Base-by-base conservation (phyloP, 2,888 invertebrate species). In the Leptothorax acervorum region DNA sequence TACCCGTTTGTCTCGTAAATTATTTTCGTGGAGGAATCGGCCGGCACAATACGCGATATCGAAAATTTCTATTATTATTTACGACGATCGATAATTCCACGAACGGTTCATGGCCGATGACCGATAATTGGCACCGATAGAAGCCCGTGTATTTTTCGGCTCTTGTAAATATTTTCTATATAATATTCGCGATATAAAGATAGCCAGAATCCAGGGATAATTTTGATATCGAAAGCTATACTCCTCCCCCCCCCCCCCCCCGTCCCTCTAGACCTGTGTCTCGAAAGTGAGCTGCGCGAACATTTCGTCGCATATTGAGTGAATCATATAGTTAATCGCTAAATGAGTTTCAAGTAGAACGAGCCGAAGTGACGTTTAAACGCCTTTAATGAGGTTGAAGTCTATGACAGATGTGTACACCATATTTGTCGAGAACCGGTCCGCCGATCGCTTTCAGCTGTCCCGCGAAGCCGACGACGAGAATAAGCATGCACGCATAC, bases 341-440 rank as follows among this genome's bases (percentile, higher is more conserved):
- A 53, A 66, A 79, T 71, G 74, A 78, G 60, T 45, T 55, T 35
- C 23, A 66, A 70, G 84, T 88, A 82, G 79, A 88, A 88, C 42
- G 65, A 84, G 66, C 83, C 78, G 65, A 82, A 81, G 45, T 63
- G 83, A 86, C 83, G 78, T 89, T 82, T 60, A 78, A 68, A 82
- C 60, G 76, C 82, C 45, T 83, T 78, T 86, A 83, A 88, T 53
- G 76, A 81, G 84, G 79, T 79, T 88, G 63, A 86, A 87, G 82
- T 73, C 75, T 84, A 79, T 83, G 89, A 79, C 85, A 75, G 71
- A 75, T 84, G 75, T 82, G 71, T 86, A 76, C 28, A 76, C 79
- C 84, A 73, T 85, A 85, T 85, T 85, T 83, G 86, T 79, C 60
- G 23, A 78, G 65, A 86, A 87, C 82, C 86, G 88, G 82, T 82